Conservation (phyloP, 2,797 vertebrate genomes). For the Distichodus sexfasciatus region DNA sequence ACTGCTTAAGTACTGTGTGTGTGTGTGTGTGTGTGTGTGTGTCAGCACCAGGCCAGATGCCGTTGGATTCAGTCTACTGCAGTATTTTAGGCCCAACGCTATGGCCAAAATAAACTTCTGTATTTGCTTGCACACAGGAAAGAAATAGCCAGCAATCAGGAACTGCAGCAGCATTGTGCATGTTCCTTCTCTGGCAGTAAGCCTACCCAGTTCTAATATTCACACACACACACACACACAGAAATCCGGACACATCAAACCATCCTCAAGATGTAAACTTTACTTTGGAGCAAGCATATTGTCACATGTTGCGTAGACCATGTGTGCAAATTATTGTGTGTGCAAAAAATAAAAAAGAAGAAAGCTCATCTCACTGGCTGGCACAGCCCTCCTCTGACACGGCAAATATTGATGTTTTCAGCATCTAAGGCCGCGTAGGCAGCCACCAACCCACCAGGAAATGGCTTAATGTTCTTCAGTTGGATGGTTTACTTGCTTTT, state of each 20-base stretch:
- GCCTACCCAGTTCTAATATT: slow-evolving; percentile 3
- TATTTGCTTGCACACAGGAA: slow-evolving; percentile 50
- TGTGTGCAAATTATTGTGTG: slow-evolving; percentile 59
- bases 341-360: slow-evolving; percentile 73
- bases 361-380: slow-evolving; percentile 20
- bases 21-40: not conserved
- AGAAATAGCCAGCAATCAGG: slow-evolving; percentile 51
- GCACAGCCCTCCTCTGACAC: slow-evolving; percentile 54
- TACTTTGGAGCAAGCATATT: slow-evolving; percentile 67
- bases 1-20: not conserved
- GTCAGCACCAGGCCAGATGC: slow-evolving; percentile 26
- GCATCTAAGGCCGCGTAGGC: no score
- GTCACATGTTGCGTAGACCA: slow-evolving; percentile 38
- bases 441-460: no score
- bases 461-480: not conserved
- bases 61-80: slow-evolving; percentile 36
- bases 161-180: slow-evolving; percentile 46
- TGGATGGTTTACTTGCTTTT: not conserved
- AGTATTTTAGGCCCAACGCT: slow-evolving; percentile 48
- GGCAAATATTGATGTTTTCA: slow-evolving; percentile 75
- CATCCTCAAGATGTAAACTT: slow-evolving; percentile 74
- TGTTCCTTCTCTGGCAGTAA: slow-evolving; percentile 47
- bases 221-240: slow-evolving; percentile 42
- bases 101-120: slow-evolving; percentile 47
- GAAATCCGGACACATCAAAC: slow-evolving; percentile 47